Conservation (phyloP, 2,888 invertebrate genomes). For the Enchytraeus crypticus region DNA sequence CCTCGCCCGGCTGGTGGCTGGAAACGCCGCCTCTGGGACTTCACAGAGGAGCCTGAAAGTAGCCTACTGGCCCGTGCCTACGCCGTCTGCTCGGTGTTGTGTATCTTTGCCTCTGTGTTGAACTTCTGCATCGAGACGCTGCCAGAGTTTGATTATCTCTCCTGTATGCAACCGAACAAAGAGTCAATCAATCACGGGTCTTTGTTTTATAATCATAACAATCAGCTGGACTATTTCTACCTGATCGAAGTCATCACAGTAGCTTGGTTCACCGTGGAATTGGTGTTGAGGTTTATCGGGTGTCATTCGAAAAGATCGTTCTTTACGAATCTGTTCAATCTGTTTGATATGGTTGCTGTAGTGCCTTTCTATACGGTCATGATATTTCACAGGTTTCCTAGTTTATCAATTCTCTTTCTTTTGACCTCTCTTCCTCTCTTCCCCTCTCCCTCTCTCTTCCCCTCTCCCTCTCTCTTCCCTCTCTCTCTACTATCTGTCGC, state of each 20-base stretch:
- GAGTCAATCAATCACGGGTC: not conserved
- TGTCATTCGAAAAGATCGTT: slow-evolving; percentile 39
- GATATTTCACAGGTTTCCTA: too few species aligned
- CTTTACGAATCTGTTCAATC: slow-evolving; percentile 38
- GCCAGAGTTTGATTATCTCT: slow-evolving; percentile 40
- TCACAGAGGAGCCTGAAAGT: slow-evolving; percentile 50
- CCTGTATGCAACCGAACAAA: slow-evolving; percentile 34
- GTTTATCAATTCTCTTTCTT: too few species aligned
- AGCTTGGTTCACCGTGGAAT: slow-evolving; percentile 44
- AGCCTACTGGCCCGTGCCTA: slow-evolving; percentile 45
- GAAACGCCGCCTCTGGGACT: slow-evolving; percentile 44
- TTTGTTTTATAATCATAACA: too few species aligned
- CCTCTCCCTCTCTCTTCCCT: too few species aligned
- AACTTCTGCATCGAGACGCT: slow-evolving; percentile 53
- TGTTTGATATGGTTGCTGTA: slow-evolving; percentile 45
- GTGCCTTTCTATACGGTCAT: slow-evolving; percentile 43
- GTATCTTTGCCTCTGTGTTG: slow-evolving; percentile 50
- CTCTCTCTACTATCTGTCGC: too few species aligned
- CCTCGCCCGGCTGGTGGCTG: slow-evolving; percentile 33
- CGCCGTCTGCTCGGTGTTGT: slow-evolving; percentile 47
- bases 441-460: too few species aligned
- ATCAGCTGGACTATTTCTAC: slow-evolving; percentile 38
- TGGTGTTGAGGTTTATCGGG: slow-evolving; percentile 35
- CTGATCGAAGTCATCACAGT: slow-evolving; percentile 44
- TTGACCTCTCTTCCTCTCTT: too few species aligned